Evolutionary conservation across 2,797 vertebrate species (phyloP).

Genomic region (Danio albolineatus): DNA sequence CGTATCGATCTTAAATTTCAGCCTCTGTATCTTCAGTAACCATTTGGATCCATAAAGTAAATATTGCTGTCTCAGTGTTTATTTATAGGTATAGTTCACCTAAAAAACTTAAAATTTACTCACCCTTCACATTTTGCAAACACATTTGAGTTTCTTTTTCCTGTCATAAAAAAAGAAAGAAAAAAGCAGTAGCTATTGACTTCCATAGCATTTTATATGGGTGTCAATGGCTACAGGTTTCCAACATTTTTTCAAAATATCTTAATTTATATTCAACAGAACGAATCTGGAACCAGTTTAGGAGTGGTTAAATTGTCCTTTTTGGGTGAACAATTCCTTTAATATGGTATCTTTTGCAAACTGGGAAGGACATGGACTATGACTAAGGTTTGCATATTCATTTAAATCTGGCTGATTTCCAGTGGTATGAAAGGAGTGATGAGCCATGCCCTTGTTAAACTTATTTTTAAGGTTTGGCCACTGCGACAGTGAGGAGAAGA

Average conservation of each 20-base stretch:
- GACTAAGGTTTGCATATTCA: conserved; percentile 35
- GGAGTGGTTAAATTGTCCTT: no score
- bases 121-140: no score
- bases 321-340: neutral
- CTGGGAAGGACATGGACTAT: conserved; percentile 2
- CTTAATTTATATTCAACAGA: no score
- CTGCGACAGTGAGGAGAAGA: conserved; percentile 17
- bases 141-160: no score
- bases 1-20: conserved; percentile 19
- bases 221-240: no score
- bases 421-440: neutral
- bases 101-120: no score
- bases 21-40: conserved; percentile 11
- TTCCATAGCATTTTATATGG: no score
- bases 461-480: conserved; percentile 24
- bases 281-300: no score
- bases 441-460: conserved; percentile 26
- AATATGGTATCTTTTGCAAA: conserved; percentile 3
- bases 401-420: conserved; percentile 18
- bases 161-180: no score
- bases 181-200: no score
- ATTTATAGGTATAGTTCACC: neutral
- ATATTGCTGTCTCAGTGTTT: conserved; percentile 6
- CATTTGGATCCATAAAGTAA: conserved; percentile 8
- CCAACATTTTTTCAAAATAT: no score